These are phyloP conservation scores for Cancer borealis DNA, from an alignment of 2,888 invertebrate genomes.

Conservation along the genomic window DNA sequence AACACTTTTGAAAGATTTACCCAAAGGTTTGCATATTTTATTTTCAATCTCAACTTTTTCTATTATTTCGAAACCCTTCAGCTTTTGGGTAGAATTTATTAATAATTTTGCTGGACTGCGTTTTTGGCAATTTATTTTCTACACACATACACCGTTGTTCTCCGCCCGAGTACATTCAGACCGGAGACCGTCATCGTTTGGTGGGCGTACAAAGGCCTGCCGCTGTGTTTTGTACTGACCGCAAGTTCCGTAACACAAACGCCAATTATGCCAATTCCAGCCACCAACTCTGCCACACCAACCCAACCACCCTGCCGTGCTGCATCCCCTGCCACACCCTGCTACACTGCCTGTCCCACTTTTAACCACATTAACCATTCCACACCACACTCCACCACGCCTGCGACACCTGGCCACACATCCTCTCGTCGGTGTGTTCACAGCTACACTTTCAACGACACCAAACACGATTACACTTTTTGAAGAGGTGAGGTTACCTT, in stretches of 20 bases:
- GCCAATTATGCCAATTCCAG: neutral
- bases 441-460: neutral
- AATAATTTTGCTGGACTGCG: neutral
- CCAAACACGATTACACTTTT: neutral
- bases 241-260: slow-evolving; percentile 11
- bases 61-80: neutral
- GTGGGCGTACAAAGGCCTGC: neutral
- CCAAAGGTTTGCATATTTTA: neutral
- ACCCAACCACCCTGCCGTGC: neutral
- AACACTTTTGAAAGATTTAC: neutral
- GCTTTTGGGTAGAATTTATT: neutral
- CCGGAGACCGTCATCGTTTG: neutral
- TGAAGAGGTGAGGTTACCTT: neutral
- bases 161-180: neutral
- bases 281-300: neutral
- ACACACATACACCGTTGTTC: neutral
- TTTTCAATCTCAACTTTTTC: neutral
- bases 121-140: neutral
- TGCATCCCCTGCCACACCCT: neutral
- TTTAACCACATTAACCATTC: neutral
- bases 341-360: neutral
- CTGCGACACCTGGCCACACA: neutral
- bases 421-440: neutral
- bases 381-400: slow-evolving; percentile 20
- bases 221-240: neutral